Evolutionary conservation across 92 coral and sea anemone species (phyloP).

Genomic region (Palythoa caribaeorum): DNA sequence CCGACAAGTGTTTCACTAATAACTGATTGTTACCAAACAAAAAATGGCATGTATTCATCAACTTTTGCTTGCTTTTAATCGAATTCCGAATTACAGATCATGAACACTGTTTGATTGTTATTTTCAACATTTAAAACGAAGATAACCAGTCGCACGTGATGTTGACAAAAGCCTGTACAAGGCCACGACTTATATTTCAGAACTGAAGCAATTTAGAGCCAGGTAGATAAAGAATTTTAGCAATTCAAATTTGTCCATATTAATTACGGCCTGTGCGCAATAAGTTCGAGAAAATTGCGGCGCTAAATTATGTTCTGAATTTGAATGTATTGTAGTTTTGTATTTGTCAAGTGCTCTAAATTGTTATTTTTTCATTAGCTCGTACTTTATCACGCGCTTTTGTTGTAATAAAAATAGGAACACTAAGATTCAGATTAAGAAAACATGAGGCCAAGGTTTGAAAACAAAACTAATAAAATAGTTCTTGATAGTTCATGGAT

Average conservation of each 20-base stretch:
- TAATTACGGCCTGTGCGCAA: background rate
- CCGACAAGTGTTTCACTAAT: background rate
- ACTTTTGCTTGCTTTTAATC: background rate
- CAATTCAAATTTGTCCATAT: background rate
- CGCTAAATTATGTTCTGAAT: too few relatives aligned
- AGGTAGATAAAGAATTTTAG: background rate
- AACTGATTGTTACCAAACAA: background rate
- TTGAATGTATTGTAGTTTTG: too few relatives aligned
- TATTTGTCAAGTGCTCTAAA: too few relatives aligned
- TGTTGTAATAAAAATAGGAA: too few relatives aligned
- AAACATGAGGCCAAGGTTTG: too few relatives aligned
- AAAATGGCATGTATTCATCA: background rate
- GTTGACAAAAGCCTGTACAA: too few relatives aligned
- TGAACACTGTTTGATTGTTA: background rate
- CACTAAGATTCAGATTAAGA: too few relatives aligned
- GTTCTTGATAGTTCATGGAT: too few relatives aligned
- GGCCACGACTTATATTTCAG: background rate
- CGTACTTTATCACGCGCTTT: too few relatives aligned
- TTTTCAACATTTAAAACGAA: background rate
- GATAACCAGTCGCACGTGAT: background rate
- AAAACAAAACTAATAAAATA: too few relatives aligned
- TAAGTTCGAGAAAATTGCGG: background rate
- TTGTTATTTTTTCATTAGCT: too few relatives aligned
- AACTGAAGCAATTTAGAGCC: background rate
- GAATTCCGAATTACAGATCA: background rate